These are phyloP conservation scores for Ophioninae sp. DNA, from an alignment of 2,888 invertebrate genomes.

Conservation along the genomic window DNA sequence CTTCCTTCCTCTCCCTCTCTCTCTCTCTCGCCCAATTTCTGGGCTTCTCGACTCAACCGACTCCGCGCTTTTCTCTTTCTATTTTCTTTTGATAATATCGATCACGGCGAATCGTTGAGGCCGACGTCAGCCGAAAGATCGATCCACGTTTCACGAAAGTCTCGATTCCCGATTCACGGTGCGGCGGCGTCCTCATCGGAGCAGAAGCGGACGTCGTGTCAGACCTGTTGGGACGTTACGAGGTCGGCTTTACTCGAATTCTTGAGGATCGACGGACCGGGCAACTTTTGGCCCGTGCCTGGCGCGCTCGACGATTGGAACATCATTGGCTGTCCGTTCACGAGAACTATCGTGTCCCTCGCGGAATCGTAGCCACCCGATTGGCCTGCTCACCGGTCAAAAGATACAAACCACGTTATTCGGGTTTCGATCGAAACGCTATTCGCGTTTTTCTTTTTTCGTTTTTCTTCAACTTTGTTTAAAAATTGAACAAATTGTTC, in stretches of 20 bases:
- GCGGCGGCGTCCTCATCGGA: constrained; percentile 42
- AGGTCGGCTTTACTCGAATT: constrained; percentile 79
- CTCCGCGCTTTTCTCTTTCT: neutral
- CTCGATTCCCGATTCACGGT: constrained; percentile 12
- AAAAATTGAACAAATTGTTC: too few species aligned
- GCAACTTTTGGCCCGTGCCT: constrained; percentile 74
- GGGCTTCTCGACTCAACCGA: too few species aligned
- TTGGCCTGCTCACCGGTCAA: constrained; percentile 63
- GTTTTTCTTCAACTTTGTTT: too few species aligned
- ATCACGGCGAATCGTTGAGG: neutral
- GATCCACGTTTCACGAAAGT: neutral
- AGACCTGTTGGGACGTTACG: constrained; percentile 79
- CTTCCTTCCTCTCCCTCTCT: neutral
- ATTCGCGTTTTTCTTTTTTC: neutral
- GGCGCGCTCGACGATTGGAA: constrained; percentile 69
- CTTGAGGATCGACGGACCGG: constrained; percentile 79
- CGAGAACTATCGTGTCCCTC: constrained; percentile 81
- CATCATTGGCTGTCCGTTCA: constrained; percentile 81
- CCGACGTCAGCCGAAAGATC: neutral
- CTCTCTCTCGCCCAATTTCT: neutral
- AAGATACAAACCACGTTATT: neutral
- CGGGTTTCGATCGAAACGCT: neutral
- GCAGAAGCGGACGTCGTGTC: constrained; percentile 70
- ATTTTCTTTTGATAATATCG: neutral
- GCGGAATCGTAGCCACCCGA: constrained; percentile 81